Base-by-base conservation (phyloP, 2,888 invertebrate genomes). In the Lamellibrachia columna region DNA sequence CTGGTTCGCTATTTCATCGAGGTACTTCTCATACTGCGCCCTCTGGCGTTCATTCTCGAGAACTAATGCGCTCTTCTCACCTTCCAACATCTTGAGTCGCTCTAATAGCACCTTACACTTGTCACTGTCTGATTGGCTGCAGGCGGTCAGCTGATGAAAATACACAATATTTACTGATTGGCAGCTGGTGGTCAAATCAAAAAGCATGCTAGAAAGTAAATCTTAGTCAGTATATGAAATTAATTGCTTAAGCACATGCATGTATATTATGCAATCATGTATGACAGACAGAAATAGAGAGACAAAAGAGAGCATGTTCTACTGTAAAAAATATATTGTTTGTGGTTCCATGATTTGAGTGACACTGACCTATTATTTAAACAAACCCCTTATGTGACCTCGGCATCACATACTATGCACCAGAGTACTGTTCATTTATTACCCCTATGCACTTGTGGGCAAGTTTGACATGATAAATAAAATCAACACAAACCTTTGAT, bases 21-120 rank as follows among this genome's bases (percentile, higher is more conserved):
- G 95, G 94, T 96, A 96, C 97, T 97, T 98, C 98, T 95, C 96
- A 97, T 98, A 98, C 95, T 98, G 98, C 94, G 97, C 97, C 93
- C 98, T 97, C 94, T 97, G 97, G 93, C 97, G 97, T 95, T 98
- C 97, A 93, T 97, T 97, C 96, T 98, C 97, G 93, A 97, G 96
- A 92, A 97, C 97, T 94, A 98, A 96, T n/a, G 97, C 97, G 58
- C 97, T 97, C 95, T 97, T 97, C 95, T 98, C 97, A 53, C 97
- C 97, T 95, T 97, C 97, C 93, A 97, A 94, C 94, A 95, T 95
- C 94, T 97, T 97, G 94, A 97, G 96, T 92, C 97, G 96, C 94
- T 97, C 97, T 94, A 97, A 96, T 95, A 97, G 97, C 94, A 96
- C 97, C 92, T 95, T 95, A 52, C 95, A 95, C 93, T 95, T 95